Percentiles rank a stretch among this genome's conserved stretches.
phyloP scores from a whole-genome alignment of 2,888 invertebrate genomes.

The Plusia festucae region DNA sequence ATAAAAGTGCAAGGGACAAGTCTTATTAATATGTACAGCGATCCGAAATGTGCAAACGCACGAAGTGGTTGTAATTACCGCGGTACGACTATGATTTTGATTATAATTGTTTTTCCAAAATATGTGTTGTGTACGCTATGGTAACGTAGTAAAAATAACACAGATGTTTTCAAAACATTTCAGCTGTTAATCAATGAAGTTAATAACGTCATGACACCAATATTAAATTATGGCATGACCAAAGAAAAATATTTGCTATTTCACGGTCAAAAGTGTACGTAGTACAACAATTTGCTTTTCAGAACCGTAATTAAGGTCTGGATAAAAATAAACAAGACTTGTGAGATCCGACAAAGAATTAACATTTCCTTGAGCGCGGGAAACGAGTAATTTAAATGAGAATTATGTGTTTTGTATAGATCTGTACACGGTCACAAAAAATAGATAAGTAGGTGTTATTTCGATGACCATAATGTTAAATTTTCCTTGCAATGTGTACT shows the following conservation, averaged over 20 bases:
- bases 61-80: constrained; percentile 71
- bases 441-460: constrained; percentile 54
- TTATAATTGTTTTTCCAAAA: constrained; percentile 57
- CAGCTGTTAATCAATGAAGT: constrained; percentile 24
- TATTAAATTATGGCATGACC: not conserved
- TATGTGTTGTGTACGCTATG: not conserved
- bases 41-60: too few species aligned
- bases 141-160: constrained; percentile 6
- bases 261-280: constrained; percentile 10
- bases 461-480: constrained; percentile 66
- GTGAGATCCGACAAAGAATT: constrained; percentile 68
- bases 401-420: constrained; percentile 52
- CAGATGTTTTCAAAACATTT: constrained; percentile 26
- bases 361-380: constrained; percentile 79
- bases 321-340: constrained; percentile 64
- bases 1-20: constrained; percentile 64
- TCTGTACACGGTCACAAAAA: constrained; percentile 56
- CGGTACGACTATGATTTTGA: constrained; percentile 73
- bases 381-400: constrained; percentile 70
- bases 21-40: constrained; percentile 57
- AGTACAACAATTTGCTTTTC: constrained; percentile 27
- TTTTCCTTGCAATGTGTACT: constrained; percentile 72
- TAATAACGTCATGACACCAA: not conserved
- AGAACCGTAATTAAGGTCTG: constrained; percentile 61
- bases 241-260: constrained; percentile 18